Conservation (phyloP, 2,797 vertebrate genomes). For the Aldrovandia affinis region DNA sequence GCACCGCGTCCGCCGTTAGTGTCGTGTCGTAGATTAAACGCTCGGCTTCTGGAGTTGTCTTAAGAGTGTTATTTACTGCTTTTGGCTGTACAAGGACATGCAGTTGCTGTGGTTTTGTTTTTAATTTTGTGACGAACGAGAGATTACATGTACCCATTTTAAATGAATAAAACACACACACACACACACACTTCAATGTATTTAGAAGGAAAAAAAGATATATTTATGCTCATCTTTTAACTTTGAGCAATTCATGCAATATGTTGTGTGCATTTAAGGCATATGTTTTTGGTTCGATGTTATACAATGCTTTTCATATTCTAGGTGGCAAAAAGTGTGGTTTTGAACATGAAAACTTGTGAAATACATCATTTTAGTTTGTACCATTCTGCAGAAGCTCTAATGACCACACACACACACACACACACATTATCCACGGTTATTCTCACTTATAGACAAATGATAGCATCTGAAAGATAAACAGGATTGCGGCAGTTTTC, state of each 20-base stretch:
- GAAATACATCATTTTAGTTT: background rate
- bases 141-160: background rate
- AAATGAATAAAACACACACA: background rate
- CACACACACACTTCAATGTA: no score
- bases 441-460: no score
- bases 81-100: background rate
- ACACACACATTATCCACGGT: background rate
- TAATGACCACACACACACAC: slow-evolving; percentile 2
- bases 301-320: no score
- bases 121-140: background rate
- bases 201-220: no score
- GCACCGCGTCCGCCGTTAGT: background rate
- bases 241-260: no score
- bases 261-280: no score
- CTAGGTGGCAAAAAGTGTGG: no score
- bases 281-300: no score
- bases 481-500: no score
- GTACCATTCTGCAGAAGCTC: background rate
- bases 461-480: no score
- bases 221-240: no score
- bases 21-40: background rate
- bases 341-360: background rate
- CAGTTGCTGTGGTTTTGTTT: background rate
- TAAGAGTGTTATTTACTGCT: background rate
- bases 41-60: background rate